phyloP scores from a whole-genome alignment of 2,888 invertebrate genomes.

The Thymelicus sylvestris region DNA sequence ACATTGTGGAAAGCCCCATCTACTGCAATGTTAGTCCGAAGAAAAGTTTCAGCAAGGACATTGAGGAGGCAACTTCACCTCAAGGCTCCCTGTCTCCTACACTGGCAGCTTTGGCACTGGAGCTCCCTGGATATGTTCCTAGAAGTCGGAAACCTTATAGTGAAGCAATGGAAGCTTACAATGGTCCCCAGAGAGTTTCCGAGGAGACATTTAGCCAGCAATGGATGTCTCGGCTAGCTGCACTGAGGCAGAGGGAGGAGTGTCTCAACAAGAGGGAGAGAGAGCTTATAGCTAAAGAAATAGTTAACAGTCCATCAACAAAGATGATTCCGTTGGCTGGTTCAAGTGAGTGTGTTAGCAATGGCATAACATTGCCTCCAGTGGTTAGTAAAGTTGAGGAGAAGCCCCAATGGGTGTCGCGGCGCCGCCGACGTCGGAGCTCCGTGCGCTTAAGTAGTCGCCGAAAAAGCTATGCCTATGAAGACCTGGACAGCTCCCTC shows the following conservation, averaged over 20 bases:
- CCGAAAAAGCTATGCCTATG: slow-evolving; percentile 73
- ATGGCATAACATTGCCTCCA: slow-evolving; percentile 76
- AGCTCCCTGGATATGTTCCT: slow-evolving; percentile 79
- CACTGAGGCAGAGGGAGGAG: slow-evolving; percentile 80
- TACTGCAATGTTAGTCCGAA: slow-evolving; percentile 69
- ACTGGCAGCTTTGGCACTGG: slow-evolving; percentile 74
- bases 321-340: slow-evolving; percentile 60
- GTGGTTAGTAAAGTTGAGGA: slow-evolving; percentile 56
- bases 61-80: slow-evolving; percentile 49
- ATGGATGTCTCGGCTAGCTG: slow-evolving; percentile 83
- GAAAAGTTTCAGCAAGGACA: slow-evolving; percentile 47
- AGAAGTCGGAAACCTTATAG: slow-evolving; percentile 66
- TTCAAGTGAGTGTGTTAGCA: slow-evolving; percentile 52
- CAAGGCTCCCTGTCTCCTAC: slow-evolving; percentile 70
- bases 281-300: slow-evolving; percentile 74
- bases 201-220: slow-evolving; percentile 83
- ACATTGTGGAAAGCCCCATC: slow-evolving; percentile 63
- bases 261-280: slow-evolving; percentile 80
- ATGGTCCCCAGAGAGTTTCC: slow-evolving; percentile 77
- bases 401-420: slow-evolving; percentile 52
- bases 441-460: slow-evolving; percentile 60
- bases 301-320: slow-evolving; percentile 67
- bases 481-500: slow-evolving; percentile 85
- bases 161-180: slow-evolving; percentile 58
- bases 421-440: slow-evolving; percentile 59